Evolutionary conservation across 2,797 vertebrate genomes (phyloP), one percentile per base, ranked within the genome.

Genomic region (Esox masquinongy): DNA sequence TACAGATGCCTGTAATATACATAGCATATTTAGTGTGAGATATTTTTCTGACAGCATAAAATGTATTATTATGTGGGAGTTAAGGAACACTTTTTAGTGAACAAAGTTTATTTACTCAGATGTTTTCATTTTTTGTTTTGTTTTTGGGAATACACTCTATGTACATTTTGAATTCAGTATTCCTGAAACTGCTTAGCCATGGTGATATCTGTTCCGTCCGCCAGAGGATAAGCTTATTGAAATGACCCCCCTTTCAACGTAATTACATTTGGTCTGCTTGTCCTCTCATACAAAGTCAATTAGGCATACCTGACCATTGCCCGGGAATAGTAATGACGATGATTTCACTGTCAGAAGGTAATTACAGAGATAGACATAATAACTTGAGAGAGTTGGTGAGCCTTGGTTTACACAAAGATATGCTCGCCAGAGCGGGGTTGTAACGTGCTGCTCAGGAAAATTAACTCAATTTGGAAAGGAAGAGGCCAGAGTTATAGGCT

Each of bases 221-320:
- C 53, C 56, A 61, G 34, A 61, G 31, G 16, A 72, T 72, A 59
- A 59, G 31, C 5, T 1, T 31, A 59, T 72, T 59, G 56, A 72
- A 26, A 59, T 36, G 17, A 72, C 31, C 29, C 36, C 36, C 36
- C 36, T 29, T 24, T 49, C 49, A 39, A 34, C 7, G 70, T 59
- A 61, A 61, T 61, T 5, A 14, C 19, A 73, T 73, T 43, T 61
- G 19, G 71, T 39, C 7, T 36, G 14, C 51, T 51, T 26, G 16
- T 53, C 22, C 15, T 72, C 71, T 72, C 71, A 24, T 24, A 61
- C 29, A 17, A 61, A 73, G 71, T 61, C 4, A 61, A 15, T 73
- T 61, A 61, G 24, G 34, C 71, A 22, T 73, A 61, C 71, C 71
- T 73, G 71, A 11, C 53, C 71, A 39, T 24, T 73, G 51, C 53